Conservation (phyloP, 2,888 invertebrate genomes). For the Himalopsyche tibetana region DNA sequence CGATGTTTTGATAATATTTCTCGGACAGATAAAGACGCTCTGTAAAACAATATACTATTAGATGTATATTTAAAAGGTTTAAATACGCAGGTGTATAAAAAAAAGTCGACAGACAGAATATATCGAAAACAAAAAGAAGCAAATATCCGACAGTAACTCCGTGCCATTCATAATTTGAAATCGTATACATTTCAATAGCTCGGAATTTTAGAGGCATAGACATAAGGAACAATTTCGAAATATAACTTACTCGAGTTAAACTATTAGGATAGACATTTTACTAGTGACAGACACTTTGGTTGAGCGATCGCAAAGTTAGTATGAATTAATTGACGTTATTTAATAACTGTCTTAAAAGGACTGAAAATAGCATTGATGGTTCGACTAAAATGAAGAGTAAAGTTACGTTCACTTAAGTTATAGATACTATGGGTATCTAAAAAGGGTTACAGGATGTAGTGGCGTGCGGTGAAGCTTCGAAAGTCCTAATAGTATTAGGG, state of each 20-base stretch:
- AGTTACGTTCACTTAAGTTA: conserved; percentile 7
- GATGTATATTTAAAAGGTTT: no score
- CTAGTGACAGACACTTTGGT: not conserved
- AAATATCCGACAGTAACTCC: no score
- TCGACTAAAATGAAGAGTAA: conserved; percentile 27
- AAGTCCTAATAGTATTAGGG: conserved; percentile 24
- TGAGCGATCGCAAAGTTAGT: conserved; percentile 19
- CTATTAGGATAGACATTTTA: conserved; percentile 19
- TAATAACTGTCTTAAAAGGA: conserved; percentile 14
- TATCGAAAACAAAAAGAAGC: no score
- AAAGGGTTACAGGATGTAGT: conserved; percentile 26
- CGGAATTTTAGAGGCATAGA: no score
- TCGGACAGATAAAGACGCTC: no score
- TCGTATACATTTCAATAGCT: no score
- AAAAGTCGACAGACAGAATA: no score
- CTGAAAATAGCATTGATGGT: not conserved
- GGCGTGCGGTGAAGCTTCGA: conserved; percentile 18
- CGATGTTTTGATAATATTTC: no score
- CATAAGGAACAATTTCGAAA: not conserved
- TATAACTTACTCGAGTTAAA: not conserved
- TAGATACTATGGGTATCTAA: not conserved
- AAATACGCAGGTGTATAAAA: no score
- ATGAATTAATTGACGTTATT: conserved; percentile 11
- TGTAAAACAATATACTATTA: no score
- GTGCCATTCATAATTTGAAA: no score